These are phyloP conservation scores for Petrocephalus microphthalmus DNA, from an alignment of 2,113 vertebrate species.

Conservation along the genomic window DNA sequence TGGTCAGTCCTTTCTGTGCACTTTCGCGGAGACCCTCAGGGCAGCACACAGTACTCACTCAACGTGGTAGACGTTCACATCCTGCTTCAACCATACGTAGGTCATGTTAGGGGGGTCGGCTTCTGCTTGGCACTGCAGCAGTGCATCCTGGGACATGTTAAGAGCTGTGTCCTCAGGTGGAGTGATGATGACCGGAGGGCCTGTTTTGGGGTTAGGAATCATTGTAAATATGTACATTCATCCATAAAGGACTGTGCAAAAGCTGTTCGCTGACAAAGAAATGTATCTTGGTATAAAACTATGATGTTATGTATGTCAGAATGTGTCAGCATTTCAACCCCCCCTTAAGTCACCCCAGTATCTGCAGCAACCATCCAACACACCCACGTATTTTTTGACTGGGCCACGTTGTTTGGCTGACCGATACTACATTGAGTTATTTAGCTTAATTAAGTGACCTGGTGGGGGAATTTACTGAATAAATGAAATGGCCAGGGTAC, in stretches of 20 bases:
- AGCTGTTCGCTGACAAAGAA: not conserved
- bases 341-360: not conserved
- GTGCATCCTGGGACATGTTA: constrained; percentile 80
- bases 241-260: not conserved
- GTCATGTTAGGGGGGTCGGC: constrained; percentile 90
- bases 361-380: not conserved
- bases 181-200: constrained; percentile 76
- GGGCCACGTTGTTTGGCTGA: not conserved
- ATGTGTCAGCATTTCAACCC: not conserved
- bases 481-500: not conserved
- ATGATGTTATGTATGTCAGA: not conserved
- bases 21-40: not conserved
- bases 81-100: constrained; percentile 79
- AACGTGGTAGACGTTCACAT: constrained; percentile 77
- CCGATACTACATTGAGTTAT: not conserved
- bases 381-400: not conserved
- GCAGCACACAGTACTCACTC: constrained; percentile 54
- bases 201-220: constrained; percentile 39
- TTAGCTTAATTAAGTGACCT: not conserved
- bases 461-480: not conserved
- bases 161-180: constrained; percentile 72
- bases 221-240: not conserved
- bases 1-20: not conserved
- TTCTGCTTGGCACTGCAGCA: constrained; percentile 76
- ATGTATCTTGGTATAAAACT: not conserved